Conservation (phyloP, 2,113 vertebrate genomes). For the Glaucidium brasilianum region DNA sequence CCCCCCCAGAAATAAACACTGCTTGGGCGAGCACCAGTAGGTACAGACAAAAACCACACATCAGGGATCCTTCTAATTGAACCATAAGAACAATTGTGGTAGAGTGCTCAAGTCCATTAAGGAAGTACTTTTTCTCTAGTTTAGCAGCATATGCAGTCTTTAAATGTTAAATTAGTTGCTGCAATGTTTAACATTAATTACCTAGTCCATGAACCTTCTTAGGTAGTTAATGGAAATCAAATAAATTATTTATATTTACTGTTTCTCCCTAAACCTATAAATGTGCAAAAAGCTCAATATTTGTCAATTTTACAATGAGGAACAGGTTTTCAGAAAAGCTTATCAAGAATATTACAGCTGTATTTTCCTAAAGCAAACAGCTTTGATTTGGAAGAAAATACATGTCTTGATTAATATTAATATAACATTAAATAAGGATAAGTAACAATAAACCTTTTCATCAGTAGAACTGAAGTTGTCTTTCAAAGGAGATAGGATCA, state of each 20-base stretch:
- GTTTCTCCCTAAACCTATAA: not conserved
- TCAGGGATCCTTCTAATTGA: not conserved
- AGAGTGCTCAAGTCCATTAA: not conserved
- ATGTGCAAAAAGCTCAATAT: not conserved
- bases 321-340: not conserved
- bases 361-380: not conserved
- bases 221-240: not conserved
- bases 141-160: not conserved
- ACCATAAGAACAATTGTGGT: not conserved
- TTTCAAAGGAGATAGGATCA: not conserved
- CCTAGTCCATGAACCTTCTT: not conserved
- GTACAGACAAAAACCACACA: not conserved
- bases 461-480: not conserved
- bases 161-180: not conserved
- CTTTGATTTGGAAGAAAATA: not conserved
- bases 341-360: not conserved
- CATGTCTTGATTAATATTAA: not conserved
- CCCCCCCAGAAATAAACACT: not conserved
- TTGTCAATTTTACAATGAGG: not conserved
- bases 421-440: not conserved
- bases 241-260: not conserved
- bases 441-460: not conserved
- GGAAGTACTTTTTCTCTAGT: not conserved
- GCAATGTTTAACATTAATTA: not conserved
- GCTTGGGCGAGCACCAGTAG: not conserved